A percentile compares a stretch with the other conserved stretches of the same genome.
Evolutionary conservation across 2,113 vertebrate species (phyloP).

Genomic region (Butastur rufipennis): DNA sequence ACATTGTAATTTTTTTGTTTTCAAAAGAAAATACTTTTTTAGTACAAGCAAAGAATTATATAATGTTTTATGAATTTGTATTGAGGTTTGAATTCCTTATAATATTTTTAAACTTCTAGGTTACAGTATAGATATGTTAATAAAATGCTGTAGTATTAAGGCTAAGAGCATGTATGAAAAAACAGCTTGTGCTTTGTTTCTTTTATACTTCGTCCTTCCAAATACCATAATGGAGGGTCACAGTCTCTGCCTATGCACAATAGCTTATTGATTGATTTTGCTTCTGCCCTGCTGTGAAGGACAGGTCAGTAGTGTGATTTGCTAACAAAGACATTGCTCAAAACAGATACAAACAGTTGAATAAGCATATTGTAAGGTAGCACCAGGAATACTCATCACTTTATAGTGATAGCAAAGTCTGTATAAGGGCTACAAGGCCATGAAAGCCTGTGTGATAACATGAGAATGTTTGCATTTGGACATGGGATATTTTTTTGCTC

Average conservation of each 20-base stretch:
- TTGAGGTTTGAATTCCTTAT: not conserved
- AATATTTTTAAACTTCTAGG: not conserved
- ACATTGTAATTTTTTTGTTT: not conserved
- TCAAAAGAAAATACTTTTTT: not conserved
- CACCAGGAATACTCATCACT: not conserved
- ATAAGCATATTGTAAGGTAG: not conserved
- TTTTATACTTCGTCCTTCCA: not conserved
- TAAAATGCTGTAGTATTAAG: not conserved
- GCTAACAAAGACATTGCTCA: not conserved
- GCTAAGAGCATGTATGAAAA: not conserved
- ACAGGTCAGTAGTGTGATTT: not conserved
- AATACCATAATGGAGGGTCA: not conserved
- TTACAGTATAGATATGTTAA: not conserved
- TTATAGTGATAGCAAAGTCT: not conserved
- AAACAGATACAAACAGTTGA: not conserved
- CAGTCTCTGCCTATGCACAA: not conserved
- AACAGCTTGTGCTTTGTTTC: not conserved
- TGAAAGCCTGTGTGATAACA: not conserved
- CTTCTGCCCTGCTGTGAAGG: not conserved
- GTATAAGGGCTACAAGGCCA: not conserved
- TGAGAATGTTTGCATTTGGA: not conserved
- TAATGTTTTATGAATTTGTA: not conserved
- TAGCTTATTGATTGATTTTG: not conserved
- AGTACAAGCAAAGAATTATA: not conserved
- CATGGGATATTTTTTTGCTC: not conserved